Conservation (phyloP, 2,888 invertebrate species). For the Dermolepida albohirtum region DNA sequence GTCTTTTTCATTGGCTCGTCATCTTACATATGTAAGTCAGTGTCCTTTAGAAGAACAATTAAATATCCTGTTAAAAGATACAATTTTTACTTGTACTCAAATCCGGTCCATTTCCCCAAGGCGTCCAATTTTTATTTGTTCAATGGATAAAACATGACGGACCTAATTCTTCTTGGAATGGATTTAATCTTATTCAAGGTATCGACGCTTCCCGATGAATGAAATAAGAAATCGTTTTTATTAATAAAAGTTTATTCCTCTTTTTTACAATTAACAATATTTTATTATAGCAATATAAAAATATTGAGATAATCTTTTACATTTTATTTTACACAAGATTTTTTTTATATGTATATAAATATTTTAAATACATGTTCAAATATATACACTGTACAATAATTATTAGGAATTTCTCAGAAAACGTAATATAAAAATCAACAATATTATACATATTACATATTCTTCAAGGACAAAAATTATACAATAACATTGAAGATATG, state of each 20-base stretch:
- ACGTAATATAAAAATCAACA: conserved; percentile 4
- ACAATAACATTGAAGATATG: too few species aligned
- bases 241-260: conserved; percentile 43
- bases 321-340: conserved; percentile 36
- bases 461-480: not conserved
- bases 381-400: conserved; percentile 41
- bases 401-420: conserved; percentile 9
- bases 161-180: too few species aligned
- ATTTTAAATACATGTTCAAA: conserved; percentile 30
- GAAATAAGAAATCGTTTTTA: not conserved
- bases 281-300: conserved; percentile 43
- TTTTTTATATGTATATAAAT: conserved; percentile 18
- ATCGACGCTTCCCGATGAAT: too few species aligned
- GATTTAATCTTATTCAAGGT: too few species aligned
- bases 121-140: too few species aligned
- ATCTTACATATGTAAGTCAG: too few species aligned
- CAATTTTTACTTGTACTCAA: too few species aligned
- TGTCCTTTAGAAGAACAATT: too few species aligned
- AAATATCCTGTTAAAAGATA: too few species aligned
- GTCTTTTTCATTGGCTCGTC: too few species aligned
- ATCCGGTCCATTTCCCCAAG: too few species aligned
- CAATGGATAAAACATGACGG: too few species aligned
- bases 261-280: conserved; percentile 42
- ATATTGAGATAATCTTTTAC: conserved; percentile 41
- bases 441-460: conserved; percentile 13